Base-by-base conservation (phyloP, 2,113 vertebrate species). In the Casuarius casuarius region DNA sequence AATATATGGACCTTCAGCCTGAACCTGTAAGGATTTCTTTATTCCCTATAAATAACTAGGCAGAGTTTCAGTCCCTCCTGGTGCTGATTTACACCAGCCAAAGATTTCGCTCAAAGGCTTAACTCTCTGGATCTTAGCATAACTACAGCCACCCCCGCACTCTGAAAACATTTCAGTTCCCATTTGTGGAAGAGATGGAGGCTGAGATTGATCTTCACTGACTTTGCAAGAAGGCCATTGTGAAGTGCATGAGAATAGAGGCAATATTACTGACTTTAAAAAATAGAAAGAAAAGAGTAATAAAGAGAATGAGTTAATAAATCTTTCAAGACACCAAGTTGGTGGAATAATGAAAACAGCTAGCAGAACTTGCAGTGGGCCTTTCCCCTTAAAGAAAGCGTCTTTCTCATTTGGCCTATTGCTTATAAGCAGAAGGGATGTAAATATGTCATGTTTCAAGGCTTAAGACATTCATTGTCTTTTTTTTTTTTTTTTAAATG, bases 261-360 rank as follows among this genome's bases (percentile, higher is more conserved):
- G 82, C 88, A 94, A 87, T 82, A 83, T 91, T 68, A 85, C 67
- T 90, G 58, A 83, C 52, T 95, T 31, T 33, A 59, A 84, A 91
- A 94, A 95, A 94, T 63, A 93, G 88, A 96, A 95, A 89, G 95
- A 84, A 91, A 91, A 93, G 78, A 79, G 42, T 52, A 82, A 85
- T 90, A 82, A 91, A 94, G 59, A 92, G 92, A 95, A 92, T 58
- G 83, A 96, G 71, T 93, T 95, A 90, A 95, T 94, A 94, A 95
- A 97, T 88, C 88, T 94, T 94, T 88, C 88, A 97, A 88, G 92
- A 90, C 75, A 92, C 46, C 44, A 62, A 85, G 63, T 23, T 88
- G 85, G 61, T 84, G 79, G 59, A 83, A 86, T 94, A 93, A 95
- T 93, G 79, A 91, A 96, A 95, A 86, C 71, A 93, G 58, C 83